Percentiles rank a stretch among this genome's conserved stretches.
These are phyloP conservation scores for Pipistrellus pygmaeus DNA, from an alignment of 2,797 vertebrate species.

Conservation along the genomic window DNA sequence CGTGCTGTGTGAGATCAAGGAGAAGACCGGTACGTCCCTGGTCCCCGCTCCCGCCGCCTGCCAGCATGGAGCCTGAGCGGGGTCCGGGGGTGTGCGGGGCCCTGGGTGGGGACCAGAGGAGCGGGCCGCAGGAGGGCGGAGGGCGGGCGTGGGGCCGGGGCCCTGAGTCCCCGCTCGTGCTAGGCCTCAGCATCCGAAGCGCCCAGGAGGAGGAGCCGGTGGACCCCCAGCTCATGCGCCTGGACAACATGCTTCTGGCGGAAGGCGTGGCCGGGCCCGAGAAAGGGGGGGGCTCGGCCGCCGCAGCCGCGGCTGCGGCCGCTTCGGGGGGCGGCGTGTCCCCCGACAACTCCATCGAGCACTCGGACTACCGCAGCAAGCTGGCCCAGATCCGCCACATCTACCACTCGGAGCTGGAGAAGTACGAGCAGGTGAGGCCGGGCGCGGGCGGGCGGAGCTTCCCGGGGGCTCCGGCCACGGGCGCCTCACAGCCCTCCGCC, in stretches of 20 bases:
- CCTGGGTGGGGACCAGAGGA: neutral
- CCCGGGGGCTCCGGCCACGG: slow-evolving; percentile 85
- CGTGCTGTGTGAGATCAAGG: slow-evolving; percentile 96
- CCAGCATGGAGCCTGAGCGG: neutral
- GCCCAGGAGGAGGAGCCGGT: slow-evolving; percentile 94
- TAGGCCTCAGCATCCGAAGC: slow-evolving; percentile 95
- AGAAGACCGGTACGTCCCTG: slow-evolving; percentile 92
- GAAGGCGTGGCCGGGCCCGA: slow-evolving; percentile 96
- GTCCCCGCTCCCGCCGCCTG: neutral
- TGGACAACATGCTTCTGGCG: slow-evolving; percentile 97
- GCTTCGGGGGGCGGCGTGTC: slow-evolving; percentile 92
- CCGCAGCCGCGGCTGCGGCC: slow-evolving; percentile 93
- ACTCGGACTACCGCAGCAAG: slow-evolving; percentile 98
- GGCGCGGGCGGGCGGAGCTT: slow-evolving; percentile 62
- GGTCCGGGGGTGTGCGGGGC: neutral
- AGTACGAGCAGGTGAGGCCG: slow-evolving; percentile 95
- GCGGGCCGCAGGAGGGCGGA: neutral
- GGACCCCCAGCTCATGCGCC: slow-evolving; percentile 95
- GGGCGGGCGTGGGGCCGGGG: neutral
- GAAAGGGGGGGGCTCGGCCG: slow-evolving; percentile 94
- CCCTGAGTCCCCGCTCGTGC: slow-evolving; percentile 17
- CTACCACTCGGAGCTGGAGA: slow-evolving; percentile 97
- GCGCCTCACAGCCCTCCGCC: neutral
- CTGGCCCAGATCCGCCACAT: slow-evolving; percentile 97
- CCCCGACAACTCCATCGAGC: slow-evolving; percentile 95